These are phyloP conservation scores for Hippasteria phrygiana DNA, from an alignment of 53 echinoderm and acorn worm genomes.

Conservation along the genomic window DNA sequence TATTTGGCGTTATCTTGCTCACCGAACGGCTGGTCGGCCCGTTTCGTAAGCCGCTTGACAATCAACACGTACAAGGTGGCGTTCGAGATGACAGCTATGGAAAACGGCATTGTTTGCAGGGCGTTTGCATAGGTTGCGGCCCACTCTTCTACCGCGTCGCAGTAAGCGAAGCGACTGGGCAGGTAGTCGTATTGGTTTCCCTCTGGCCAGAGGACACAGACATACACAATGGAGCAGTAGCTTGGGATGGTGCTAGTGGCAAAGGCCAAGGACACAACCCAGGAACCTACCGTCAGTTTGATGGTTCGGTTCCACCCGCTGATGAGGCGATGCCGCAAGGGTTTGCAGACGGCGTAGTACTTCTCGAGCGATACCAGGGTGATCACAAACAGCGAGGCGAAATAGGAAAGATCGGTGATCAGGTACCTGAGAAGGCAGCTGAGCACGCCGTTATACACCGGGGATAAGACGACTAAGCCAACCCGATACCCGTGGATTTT, in stretches of 20 bases:
- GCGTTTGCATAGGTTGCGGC: conserved; percentile 48
- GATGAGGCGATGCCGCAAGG: conserved; percentile 69
- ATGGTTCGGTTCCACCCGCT: conserved; percentile 65
- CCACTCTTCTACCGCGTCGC: conserved; percentile 27
- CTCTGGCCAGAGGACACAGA: conserved; percentile 78
- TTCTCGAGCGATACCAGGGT: conserved; percentile 85
- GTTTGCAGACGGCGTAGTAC: conserved; percentile 83
- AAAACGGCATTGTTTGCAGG: conserved; percentile 82
- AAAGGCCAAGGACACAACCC: conserved; percentile 62
- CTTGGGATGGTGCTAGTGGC: conserved; percentile 68
- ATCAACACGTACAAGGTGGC: conserved; percentile 74
- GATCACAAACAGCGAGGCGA: conserved; percentile 75
- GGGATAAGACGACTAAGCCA: conserved; percentile 67
- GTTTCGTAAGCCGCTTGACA: conserved; percentile 42
- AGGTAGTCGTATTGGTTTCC: conserved; percentile 15
- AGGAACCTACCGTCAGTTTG: conserved; percentile 45
- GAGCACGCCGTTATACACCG: conserved; percentile 53
- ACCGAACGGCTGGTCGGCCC: conserved; percentile 45
- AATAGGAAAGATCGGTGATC: conserved; percentile 72
- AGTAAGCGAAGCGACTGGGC: conserved; percentile 47
- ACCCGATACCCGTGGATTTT: conserved; percentile 69
- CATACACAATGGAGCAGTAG: conserved; percentile 38
- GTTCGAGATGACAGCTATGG: conserved; percentile 67
- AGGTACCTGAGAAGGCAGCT: conserved; percentile 68
- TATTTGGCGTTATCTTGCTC: not conserved